A percentile compares a stretch with the other conserved stretches of the same genome.
phyloP scores from a whole-genome alignment of 2,888 invertebrate genomes.

The Nowickia ferox region DNA sequence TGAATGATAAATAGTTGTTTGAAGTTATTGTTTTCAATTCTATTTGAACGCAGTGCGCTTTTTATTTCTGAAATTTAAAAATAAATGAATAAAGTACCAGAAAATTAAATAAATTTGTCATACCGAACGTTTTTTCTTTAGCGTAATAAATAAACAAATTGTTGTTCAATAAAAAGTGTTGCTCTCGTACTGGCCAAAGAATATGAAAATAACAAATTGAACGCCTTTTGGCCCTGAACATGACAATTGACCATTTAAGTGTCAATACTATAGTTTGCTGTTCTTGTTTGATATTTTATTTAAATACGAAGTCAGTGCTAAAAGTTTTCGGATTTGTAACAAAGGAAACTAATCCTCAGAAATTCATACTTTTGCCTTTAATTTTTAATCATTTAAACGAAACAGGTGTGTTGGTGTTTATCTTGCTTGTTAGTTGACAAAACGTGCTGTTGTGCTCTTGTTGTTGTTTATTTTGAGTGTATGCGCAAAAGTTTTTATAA shows the following conservation, averaged over 20 bases:
- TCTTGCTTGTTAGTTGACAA: no score
- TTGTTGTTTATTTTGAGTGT: no score
- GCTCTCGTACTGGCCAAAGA: conserved; percentile 1
- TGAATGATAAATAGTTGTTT: conserved; percentile 59
- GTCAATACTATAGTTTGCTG: neutral
- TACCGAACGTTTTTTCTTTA: conserved; percentile 16
- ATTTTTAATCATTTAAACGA: neutral
- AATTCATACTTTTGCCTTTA: neutral
- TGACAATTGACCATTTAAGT: conserved; percentile 64
- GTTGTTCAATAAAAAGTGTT: neutral
- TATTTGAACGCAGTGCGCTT: conserved; percentile 22
- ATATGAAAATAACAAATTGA: conserved; percentile 49
- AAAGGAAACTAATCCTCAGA: neutral
- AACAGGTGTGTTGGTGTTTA: no score
- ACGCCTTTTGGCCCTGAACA: conserved; percentile 71
- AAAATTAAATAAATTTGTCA: conserved; percentile 55
- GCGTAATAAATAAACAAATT: neutral
- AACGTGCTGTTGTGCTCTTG: no score
- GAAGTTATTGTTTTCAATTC: conserved; percentile 47
- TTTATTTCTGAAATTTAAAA: conserved; percentile 14
- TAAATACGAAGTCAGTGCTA: neutral
- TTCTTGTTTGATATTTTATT: conserved; percentile 3
- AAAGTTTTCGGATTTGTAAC: neutral
- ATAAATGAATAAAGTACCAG: conserved; percentile 40
- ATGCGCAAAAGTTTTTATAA: no score